A percentile compares a stretch with the other conserved stretches of the same genome.
phyloP scores from a whole-genome alignment of 2,113 vertebrate genomes.

The Cryptotis parvus region DNA sequence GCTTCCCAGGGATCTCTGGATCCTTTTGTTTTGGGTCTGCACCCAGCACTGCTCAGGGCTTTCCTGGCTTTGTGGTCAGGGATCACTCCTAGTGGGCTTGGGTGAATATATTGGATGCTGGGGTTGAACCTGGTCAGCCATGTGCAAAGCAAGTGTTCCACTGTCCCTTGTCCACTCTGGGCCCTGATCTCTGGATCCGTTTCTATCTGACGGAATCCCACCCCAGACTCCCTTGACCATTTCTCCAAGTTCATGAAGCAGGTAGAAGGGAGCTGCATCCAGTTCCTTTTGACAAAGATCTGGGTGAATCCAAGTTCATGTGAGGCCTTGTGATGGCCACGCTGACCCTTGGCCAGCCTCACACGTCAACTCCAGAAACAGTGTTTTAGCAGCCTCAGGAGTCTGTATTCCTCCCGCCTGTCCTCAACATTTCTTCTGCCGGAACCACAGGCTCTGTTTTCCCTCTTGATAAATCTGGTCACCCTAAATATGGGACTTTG shows the following conservation, averaged over 20 bases:
- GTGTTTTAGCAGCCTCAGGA: constrained; percentile 45
- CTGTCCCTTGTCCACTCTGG: no score
- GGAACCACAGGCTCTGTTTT: constrained; percentile 76
- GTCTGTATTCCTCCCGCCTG: constrained; percentile 65
- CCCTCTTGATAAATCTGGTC: constrained; percentile 78
- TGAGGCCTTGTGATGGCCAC: background rate
- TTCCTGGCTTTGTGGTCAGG: no score
- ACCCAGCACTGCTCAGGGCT: no score
- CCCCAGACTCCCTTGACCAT: background rate
- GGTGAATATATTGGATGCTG: no score
- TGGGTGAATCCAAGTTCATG: constrained; percentile 13
- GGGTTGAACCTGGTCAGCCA: no score
- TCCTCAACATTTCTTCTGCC: constrained; percentile 66
- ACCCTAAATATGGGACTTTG: constrained; percentile 78
- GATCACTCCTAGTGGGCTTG: no score
- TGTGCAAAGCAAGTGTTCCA: no score
- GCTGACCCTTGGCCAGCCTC: background rate
- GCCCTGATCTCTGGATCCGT: background rate
- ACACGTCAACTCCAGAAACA: constrained; percentile 26
- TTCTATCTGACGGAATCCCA: no score
- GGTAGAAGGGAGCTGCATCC: background rate
- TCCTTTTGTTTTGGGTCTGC: no score
- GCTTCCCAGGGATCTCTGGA: background rate
- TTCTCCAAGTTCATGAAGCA: background rate
- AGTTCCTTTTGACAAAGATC: background rate